Evolutionary conservation across 2,888 invertebrate species (phyloP), one percentile per base, ranked within the genome.

Genomic region (Pandemis corylana): DNA sequence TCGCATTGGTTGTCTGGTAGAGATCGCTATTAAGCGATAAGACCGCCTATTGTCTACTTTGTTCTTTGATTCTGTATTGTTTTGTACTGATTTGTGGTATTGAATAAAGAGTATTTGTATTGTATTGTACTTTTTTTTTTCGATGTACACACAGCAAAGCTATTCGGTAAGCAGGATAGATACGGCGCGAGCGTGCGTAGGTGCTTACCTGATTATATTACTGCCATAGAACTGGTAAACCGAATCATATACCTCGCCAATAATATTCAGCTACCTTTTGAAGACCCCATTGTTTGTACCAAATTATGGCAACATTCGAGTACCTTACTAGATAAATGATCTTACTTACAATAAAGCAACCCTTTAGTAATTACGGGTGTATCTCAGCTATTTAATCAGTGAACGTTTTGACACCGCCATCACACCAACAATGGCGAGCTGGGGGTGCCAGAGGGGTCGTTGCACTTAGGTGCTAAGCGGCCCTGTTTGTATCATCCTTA

Each of bases 331-430:
- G 59, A 59, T 59, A 59, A 28, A 56, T 20, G 13, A 42, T 62
- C 62, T 62, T 62, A 6, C 10, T 59, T n/a, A 69, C 61, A 71
- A 67, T 67, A 71, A 62, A 62, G 62, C 67, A 62, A 65, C 74
- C 74, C 73, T 70, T 56, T 41, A 67, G 75, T 71, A 71, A 75
- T 75, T 71, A 71, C 68, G 68, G 62, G 61, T 53, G 61, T 75
- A 75, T 75, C 75, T 75, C 61, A 46, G 67, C 62, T 74, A 75
- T 75, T 75, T 75, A 70, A 75, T 75, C 75, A 63, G 42, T 20
- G 13, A 44, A 59, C 59, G 67, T 67, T 75, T 75, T 75, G 75
- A 70, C 75, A 71, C 67, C 62, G 71, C 44, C 66, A 44, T 74
- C 61, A 56, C 9, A 53, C 41, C 41, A 13, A 13, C 56, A 53